Evolutionary conservation across 2,888 invertebrate genomes (phyloP).

Genomic region (Archips crataeganus): DNA sequence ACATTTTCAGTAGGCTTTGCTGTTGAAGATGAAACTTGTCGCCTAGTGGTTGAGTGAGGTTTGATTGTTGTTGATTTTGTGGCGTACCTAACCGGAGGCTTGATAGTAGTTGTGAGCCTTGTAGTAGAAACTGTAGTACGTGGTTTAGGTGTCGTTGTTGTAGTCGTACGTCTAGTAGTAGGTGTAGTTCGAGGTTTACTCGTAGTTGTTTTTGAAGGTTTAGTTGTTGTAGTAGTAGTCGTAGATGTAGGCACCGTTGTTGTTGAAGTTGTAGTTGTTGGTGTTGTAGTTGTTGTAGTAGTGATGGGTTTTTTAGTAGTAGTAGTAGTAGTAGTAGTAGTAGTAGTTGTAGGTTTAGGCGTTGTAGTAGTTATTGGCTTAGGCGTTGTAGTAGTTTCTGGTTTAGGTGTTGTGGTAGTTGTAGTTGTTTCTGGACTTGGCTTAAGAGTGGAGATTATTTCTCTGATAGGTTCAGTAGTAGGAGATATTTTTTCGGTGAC

Average conservation of each 20-base stretch:
- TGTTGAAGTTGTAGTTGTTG: conserved; percentile 43
- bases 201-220: conserved; percentile 45
- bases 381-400: conserved; percentile 50
- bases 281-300: conserved; percentile 44
- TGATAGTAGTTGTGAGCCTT: conserved; percentile 30
- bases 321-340: conserved; percentile 42
- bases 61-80: conserved; percentile 44
- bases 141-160: conserved; percentile 46
- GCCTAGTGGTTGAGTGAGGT: conserved; percentile 46
- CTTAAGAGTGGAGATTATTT: conserved; percentile 41
- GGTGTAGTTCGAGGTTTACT: conserved; percentile 43
- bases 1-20: conserved; percentile 46
- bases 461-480: conserved; percentile 40
- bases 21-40: conserved; percentile 46
- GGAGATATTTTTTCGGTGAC: conserved; percentile 50
- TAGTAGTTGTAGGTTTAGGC: conserved; percentile 49
- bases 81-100: conserved; percentile 20
- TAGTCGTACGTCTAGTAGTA: conserved; percentile 42
- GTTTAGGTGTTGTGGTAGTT: conserved; percentile 49
- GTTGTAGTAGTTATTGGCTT: conserved; percentile 51
- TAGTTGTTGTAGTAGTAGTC: conserved; percentile 46
- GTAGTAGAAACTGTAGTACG: conserved; percentile 35
- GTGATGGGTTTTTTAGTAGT: conserved; percentile 32
- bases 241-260: conserved; percentile 44
- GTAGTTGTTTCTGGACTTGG: conserved; percentile 43